Base-by-base conservation (phyloP, 1,140 invertebrate genomes). In the Paralvinella palmiformis region DNA sequence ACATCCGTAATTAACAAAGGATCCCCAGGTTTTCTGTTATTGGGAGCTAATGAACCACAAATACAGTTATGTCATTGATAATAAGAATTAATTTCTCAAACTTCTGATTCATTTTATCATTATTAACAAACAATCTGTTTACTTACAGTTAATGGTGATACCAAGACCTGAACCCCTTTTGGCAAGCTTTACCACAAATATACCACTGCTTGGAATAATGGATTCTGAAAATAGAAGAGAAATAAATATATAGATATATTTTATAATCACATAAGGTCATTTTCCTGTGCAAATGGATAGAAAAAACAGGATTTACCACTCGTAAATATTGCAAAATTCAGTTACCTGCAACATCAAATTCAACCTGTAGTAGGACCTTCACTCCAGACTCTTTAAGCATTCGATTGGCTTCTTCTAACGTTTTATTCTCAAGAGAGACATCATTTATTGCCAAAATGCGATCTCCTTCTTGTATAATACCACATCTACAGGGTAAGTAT, bases 151-250 rank as follows among this genome's bases (percentile, higher is more conserved):
- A 3, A 95, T 89, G 5, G 91, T 93, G 6, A 96, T 86, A 2
- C 93, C 93, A 15, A 96, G 82, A 31, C 90, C 91, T 17, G 84
- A 64, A 84, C 87, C 22, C 32, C 87, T 86, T 73, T 91, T 90
- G 0, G 90, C 86, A 13, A 97, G 80, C 79, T 94, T 91, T 0
- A 96, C 91, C 62, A 89, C 89, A 74, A 94, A 96, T 0, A 91
- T 87, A 6, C 93, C 93, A 70, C 89, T 91, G 13, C 89, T 88
- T 1, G 92, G 91, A 58, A 94, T 89, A 22, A 96, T 91, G 0
- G 91, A 86, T 70, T 95, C 91, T 75, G 69, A 22, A 73, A 72
- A 32, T 36, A 55, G 65, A 69, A 63, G 67, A 60, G 48, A 17
- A 52, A 7, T 13, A 44, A 44, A 0, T 15, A 44, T 13, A 13